Percentiles rank a stretch among this genome's conserved stretches.
These are phyloP conservation scores for Lathronympha strigana DNA, from an alignment of 2,888 invertebrate genomes.

Conservation along the genomic window DNA sequence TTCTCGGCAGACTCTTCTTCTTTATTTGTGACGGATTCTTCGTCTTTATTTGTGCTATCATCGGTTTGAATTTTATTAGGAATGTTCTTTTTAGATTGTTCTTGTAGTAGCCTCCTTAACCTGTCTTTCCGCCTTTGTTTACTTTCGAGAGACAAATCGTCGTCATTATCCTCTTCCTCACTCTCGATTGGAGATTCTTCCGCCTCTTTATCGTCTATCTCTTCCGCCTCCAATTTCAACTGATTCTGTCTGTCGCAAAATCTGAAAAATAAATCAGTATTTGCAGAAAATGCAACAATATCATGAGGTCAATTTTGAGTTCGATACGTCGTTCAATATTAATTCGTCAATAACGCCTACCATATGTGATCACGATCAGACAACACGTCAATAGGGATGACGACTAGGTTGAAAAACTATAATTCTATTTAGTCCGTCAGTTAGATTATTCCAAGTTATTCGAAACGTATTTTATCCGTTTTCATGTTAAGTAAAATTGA, in stretches of 20 bases:
- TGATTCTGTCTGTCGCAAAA: conserved; percentile 74
- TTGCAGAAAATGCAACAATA: neutral
- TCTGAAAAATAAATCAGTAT: conserved; percentile 53
- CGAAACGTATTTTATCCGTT: too few relatives aligned
- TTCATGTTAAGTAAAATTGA: too few relatives aligned
- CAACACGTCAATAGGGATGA: too few relatives aligned
- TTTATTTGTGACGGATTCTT: conserved; percentile 15
- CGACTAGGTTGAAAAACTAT: too few relatives aligned
- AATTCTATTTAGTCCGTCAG: too few relatives aligned
- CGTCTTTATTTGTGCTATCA: conserved; percentile 42
- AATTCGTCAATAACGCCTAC: too few relatives aligned
- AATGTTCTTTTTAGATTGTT: conserved; percentile 58
- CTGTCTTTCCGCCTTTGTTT: conserved; percentile 70
- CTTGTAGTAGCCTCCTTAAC: conserved; percentile 64
- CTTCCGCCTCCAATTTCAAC: conserved; percentile 70
- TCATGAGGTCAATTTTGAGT: too few relatives aligned
- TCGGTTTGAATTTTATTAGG: conserved; percentile 26
- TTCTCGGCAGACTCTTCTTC: neutral
- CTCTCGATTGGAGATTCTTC: conserved; percentile 75
- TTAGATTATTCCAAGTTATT: too few relatives aligned
- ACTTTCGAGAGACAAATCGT: conserved; percentile 56
- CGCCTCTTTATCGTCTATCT: conserved; percentile 77
- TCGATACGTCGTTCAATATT: too few relatives aligned
- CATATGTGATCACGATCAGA: too few relatives aligned
- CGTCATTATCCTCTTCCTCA: conserved; percentile 68